These are phyloP conservation scores for Hepsetus odoe DNA, from an alignment of 2,113 vertebrate species.

Conservation along the genomic window DNA sequence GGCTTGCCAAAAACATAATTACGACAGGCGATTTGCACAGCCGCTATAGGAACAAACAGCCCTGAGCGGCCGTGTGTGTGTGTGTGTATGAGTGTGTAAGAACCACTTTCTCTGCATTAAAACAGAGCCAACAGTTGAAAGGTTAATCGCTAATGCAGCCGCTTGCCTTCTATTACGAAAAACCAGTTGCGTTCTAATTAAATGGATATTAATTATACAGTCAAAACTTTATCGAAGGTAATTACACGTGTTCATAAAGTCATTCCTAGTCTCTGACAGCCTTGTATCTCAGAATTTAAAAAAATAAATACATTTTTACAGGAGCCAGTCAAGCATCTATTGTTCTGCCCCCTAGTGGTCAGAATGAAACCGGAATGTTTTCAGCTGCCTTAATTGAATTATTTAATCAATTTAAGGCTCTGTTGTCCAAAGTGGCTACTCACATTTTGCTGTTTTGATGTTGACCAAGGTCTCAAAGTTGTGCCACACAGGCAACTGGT, in stretches of 20 bases:
- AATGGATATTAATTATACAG: background rate
- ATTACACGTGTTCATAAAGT: background rate
- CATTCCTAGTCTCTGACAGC: no score
- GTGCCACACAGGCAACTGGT: no score
- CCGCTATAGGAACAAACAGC: slow-evolving; percentile 51
- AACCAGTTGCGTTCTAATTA: slow-evolving; percentile 74
- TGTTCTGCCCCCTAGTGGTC: no score
- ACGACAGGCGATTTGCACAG: slow-evolving; percentile 82
- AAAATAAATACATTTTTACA: no score
- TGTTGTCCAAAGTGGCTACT: no score
- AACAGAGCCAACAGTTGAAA: slow-evolving; percentile 84
- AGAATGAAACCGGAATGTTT: no score
- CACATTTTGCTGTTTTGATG: no score
- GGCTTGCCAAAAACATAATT: slow-evolving; percentile 78
- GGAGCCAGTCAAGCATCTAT: no score
- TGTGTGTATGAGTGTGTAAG: background rate
- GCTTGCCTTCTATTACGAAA: slow-evolving; percentile 84
- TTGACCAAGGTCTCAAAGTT: no score
- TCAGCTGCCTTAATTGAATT: no score
- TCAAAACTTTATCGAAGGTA: background rate
- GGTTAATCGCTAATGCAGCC: slow-evolving; percentile 85
- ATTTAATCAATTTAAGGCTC: no score
- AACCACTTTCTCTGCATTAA: slow-evolving; percentile 79
- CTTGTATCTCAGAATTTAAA: no score
- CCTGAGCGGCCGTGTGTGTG: slow-evolving; percentile 46